phyloP scores from a whole-genome alignment of 2,888 invertebrate genomes.

The Lasioglossum lativentre region DNA sequence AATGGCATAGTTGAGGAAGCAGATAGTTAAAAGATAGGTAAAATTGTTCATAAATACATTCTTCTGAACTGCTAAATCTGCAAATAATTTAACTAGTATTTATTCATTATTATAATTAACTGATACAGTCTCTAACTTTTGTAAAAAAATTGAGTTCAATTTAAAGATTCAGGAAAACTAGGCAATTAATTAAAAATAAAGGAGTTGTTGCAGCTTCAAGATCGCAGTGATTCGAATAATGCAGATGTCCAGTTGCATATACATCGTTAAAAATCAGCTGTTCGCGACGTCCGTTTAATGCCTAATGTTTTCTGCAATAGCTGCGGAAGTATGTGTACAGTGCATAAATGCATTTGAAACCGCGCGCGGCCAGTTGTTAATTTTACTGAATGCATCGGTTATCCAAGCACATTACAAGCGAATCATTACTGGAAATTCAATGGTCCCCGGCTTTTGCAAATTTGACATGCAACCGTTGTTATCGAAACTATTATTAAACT shows the following conservation, averaged over 20 bases:
- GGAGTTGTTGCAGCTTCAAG: neutral
- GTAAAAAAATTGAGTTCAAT: neutral
- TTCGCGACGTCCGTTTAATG: neutral
- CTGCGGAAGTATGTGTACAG: neutral
- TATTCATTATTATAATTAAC: neutral
- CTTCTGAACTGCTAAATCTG: too few relatives aligned
- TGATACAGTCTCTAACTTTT: neutral
- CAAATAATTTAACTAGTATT: neutral
- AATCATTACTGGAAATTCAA: constrained; percentile 35
- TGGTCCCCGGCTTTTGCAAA: constrained; percentile 18
- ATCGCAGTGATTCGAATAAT: neutral
- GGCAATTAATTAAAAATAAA: too few relatives aligned
- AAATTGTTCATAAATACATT: neutral
- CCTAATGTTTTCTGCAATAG: neutral
- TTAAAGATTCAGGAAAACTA: neutral
- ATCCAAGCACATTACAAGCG: constrained; percentile 4
- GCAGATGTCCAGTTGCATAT: neutral
- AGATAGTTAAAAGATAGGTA: neutral
- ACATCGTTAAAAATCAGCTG: neutral
- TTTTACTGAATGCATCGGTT: constrained; percentile 21
- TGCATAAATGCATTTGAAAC: neutral
- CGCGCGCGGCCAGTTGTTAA: neutral
- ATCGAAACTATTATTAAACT: constrained; percentile 47
- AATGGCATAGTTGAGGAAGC: neutral
- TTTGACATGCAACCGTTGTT: constrained; percentile 40